Evolutionary conservation across 2,888 invertebrate genomes (phyloP), one percentile per base, ranked within the genome.

Genomic region (Scotopteryx bipunctaria): DNA sequence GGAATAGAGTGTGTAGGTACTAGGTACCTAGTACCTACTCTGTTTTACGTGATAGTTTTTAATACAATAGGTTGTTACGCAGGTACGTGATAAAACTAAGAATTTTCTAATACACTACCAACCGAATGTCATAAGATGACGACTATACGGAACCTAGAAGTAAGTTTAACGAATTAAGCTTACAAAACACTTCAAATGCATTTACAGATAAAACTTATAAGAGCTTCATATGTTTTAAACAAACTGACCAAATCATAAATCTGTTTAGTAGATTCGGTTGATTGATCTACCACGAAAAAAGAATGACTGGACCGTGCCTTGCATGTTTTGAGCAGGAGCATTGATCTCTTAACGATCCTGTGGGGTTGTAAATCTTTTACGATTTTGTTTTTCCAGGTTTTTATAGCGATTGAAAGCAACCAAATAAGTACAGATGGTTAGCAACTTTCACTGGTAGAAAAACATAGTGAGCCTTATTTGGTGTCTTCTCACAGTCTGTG

Each of bases 211-310:
- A 69, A 48, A 46, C 21, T 15, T 32, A 8, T 14, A 41, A n/a
- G 38, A 38, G 32, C 32, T 25, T 57, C 59, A 73, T 77, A 69
- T 71, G 76, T 78, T 68, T 66, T 65, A 52, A 72, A 75, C 69
- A 69, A 63, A 57, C 60, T 66, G 31, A 47, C 57, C 53, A 51
- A 50, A 59, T 53, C 55, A 61, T 67, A 58, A 68, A 66, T 59
- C 58, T 29, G 40, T 59, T 64, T 66, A 64, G n/a, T 67, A 71
- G 71, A 70, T 69, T 46, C 58, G 60, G 50, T 55, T 67, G 72
- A 74, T 74, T 76, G 71, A 74, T 70, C 70, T 63, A 67, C 68
- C 66, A 71, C 67, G 59, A 71, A 73, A 70, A 67, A 59, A 59
- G 59, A 59, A 68, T 51, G n/a, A n/a, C n/a, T n/a, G n/a, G 16